phyloP scores from a whole-genome alignment of 2,888 invertebrate species.

The Prostheceraeus crozeri region DNA sequence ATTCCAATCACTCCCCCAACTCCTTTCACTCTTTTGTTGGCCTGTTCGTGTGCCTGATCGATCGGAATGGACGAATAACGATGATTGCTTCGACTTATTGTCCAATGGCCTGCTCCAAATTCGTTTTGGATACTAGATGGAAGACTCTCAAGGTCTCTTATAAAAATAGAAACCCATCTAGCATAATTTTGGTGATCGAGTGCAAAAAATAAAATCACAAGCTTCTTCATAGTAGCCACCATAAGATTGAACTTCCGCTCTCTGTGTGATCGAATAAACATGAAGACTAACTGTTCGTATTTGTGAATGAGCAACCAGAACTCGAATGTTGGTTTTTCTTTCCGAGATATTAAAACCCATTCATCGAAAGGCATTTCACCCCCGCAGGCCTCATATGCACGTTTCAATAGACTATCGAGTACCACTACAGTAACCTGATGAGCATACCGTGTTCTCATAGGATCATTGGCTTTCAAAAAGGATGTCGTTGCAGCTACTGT shows the following conservation, averaged over 20 bases:
- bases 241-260: conserved; percentile 36
- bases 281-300: conserved; percentile 27
- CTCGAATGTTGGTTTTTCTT: conserved; percentile 35
- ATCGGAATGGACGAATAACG: conserved; percentile 33
- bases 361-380: conserved; percentile 14
- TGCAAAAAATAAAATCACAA: conserved; percentile 23
- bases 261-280: conserved; percentile 36
- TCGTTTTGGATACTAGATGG: conserved; percentile 11
- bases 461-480: conserved; percentile 37
- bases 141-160: conserved; percentile 9
- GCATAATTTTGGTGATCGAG: conserved; percentile 22
- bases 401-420: conserved; percentile 34
- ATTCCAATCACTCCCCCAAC: conserved; percentile 32
- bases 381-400: conserved; percentile 21
- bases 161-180: conserved; percentile 8
- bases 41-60: conserved; percentile 38
- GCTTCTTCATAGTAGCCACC: conserved; percentile 22
- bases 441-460: conserved; percentile 40
- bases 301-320: conserved; percentile 39
- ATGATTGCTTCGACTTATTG: conserved; percentile 38
- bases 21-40: conserved; percentile 38
- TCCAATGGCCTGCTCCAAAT: conserved; percentile 34
- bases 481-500: conserved; percentile 40
- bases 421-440: conserved; percentile 37
- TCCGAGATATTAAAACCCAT: neutral